Evolutionary conservation across 2,113 vertebrate species (phyloP).

Genomic region (Oryzias woworae): DNA sequence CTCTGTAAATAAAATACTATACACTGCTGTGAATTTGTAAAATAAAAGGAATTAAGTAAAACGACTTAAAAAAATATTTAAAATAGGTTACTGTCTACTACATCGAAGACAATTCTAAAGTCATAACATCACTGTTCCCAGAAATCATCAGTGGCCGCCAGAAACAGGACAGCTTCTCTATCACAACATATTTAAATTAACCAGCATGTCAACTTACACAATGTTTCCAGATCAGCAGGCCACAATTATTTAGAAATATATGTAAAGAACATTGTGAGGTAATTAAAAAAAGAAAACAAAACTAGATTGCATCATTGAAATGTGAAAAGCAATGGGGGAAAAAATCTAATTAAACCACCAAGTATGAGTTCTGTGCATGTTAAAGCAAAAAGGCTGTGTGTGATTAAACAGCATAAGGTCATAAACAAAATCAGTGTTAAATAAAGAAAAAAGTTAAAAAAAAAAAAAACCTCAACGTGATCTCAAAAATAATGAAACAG

Average conservation of each 20-base stretch:
- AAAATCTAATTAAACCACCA: no score
- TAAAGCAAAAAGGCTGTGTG: no score
- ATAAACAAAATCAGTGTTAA: no score
- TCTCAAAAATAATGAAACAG: no score
- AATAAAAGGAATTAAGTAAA: constrained; percentile 10
- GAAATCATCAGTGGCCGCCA: constrained; percentile 23
- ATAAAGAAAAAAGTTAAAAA: no score
- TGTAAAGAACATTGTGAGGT: constrained; percentile 26
- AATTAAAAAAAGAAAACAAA: constrained; percentile 15
- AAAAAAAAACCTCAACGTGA: no score
- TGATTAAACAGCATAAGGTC: no score
- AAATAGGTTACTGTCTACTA: constrained; percentile 51
- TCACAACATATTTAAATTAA: constrained; percentile 31
- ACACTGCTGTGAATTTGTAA: constrained; percentile 19
- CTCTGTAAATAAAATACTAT: constrained; percentile 29
- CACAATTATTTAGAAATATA: constrained; percentile 17
- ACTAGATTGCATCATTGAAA: not conserved
- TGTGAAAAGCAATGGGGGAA: not conserved
- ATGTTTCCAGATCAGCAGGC: constrained; percentile 43
- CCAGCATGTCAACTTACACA: constrained; percentile 19
- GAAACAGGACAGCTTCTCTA: constrained; percentile 2
- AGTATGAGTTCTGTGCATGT: no score
- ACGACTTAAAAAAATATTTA: constrained; percentile 36
- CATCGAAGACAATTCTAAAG: constrained; percentile 22
- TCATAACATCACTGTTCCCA: constrained; percentile 9